These are phyloP conservation scores for Onychomys arenicola DNA, from an alignment of 2,797 vertebrate genomes.

Conservation along the genomic window DNA sequence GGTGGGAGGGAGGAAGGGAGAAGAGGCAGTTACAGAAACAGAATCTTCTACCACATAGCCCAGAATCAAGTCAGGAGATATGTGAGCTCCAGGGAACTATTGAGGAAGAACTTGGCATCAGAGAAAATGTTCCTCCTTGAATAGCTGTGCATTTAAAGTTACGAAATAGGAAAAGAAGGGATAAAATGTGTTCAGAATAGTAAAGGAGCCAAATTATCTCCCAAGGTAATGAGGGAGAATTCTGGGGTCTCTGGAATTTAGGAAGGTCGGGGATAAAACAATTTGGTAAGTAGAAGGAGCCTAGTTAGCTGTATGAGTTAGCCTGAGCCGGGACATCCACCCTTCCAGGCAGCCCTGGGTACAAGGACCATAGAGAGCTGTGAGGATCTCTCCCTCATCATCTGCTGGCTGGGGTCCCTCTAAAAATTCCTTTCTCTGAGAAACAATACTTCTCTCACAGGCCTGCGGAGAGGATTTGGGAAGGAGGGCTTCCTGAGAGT, in stretches of 20 bases:
- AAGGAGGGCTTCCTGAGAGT: neutral
- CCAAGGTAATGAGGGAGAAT: neutral
- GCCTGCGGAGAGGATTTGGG: neutral
- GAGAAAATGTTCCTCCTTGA: neutral
- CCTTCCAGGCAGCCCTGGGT: neutral
- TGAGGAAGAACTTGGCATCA: neutral
- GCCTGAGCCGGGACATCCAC: neutral
- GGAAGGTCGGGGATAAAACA: neutral
- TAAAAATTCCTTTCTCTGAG: neutral
- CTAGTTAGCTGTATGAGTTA: neutral
- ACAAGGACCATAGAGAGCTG: accelerated
- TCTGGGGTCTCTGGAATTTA: constrained; percentile 4
- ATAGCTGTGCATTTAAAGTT: neutral
- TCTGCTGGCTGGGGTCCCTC: neutral
- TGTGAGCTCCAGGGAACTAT: neutral
- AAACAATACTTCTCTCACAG: neutral
- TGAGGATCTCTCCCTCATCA: neutral
- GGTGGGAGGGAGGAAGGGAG: neutral
- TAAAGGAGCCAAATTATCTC: neutral
- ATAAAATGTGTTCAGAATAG: neutral
- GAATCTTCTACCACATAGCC: neutral
- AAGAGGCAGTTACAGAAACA: neutral
- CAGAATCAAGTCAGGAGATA: neutral
- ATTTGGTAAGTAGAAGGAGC: neutral
- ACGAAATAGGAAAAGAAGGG: neutral